Evolutionary conservation across 2,113 vertebrate genomes (phyloP).

Genomic region (Boleophthalmus pectinirostris): DNA sequence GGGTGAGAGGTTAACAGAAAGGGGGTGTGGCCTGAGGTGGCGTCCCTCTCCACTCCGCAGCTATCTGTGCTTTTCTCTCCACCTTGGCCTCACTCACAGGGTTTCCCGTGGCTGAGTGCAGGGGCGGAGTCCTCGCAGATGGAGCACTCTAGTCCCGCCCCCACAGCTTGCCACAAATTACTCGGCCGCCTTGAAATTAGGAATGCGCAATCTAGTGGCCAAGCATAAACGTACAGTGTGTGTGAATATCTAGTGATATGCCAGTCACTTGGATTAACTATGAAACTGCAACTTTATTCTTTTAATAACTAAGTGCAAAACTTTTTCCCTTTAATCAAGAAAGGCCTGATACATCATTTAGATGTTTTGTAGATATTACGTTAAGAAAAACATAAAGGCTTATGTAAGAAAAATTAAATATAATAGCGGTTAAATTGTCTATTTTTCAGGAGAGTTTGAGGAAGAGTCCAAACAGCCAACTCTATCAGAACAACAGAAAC

Average conservation of each 20-base stretch:
- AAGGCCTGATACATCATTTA: not conserved
- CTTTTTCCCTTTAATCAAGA: not conserved
- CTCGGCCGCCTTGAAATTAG: constrained; percentile 65
- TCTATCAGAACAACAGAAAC: constrained; percentile 85
- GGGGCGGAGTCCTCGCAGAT: constrained; percentile 77
- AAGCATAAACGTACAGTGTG: constrained; percentile 15
- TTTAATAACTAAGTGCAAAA: constrained; percentile 1
- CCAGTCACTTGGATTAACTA: constrained; percentile 18
- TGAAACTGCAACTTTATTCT: constrained; percentile 14
- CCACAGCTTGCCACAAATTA: constrained; percentile 56
- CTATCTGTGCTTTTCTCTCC: constrained; percentile 17
- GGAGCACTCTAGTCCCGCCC: constrained; percentile 58
- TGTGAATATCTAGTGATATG: not conserved
- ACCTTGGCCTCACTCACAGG: constrained; percentile 63
- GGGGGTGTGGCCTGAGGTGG: constrained; percentile 75
- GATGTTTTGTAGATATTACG: not conserved
- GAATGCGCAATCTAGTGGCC: constrained; percentile 65
- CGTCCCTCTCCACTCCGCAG: constrained; percentile 48
- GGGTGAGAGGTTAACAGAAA: constrained; percentile 77
- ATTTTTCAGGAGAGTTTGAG: constrained; percentile 86
- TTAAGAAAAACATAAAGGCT: not conserved
- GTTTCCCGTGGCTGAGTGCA: constrained; percentile 80
- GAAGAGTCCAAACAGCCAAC: constrained; percentile 92
- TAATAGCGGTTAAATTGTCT: constrained; percentile 12
- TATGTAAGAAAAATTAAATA: not conserved